phyloP scores from a whole-genome alignment of 1,140 invertebrate species.

The Asbolus verrucosus region DNA sequence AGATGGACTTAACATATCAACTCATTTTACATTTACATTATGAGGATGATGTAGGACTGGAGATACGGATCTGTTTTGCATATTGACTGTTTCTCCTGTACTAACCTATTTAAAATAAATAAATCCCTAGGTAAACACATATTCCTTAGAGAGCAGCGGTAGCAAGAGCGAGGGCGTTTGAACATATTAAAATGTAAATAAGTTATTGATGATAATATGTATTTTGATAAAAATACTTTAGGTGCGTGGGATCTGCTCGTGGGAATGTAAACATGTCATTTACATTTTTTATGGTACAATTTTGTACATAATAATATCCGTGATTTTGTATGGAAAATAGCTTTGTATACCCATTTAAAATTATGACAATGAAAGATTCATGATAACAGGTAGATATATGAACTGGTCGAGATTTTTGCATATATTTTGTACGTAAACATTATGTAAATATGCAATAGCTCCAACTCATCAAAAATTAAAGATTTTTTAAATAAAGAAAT shows the following conservation, averaged over 20 bases:
- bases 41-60: too few relatives aligned
- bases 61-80: too few relatives aligned
- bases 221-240: constrained; percentile 43
- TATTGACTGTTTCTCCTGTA: not conserved
- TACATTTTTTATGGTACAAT: constrained; percentile 14
- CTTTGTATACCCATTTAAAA: constrained; percentile 1
- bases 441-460: too few relatives aligned
- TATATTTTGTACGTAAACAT: not conserved
- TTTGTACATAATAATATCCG: constrained; percentile 12
- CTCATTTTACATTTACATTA: too few relatives aligned
- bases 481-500: too few relatives aligned
- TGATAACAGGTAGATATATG: constrained; percentile 2
- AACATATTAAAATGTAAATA: constrained; percentile 44
- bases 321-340: constrained; percentile 10
- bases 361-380: constrained; percentile 11
- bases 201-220: constrained; percentile 44
- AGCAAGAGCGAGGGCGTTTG: constrained; percentile 31
- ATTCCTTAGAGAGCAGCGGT: constrained; percentile 3
- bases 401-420: constrained; percentile 7
- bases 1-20: too few relatives aligned
- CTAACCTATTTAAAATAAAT: constrained; percentile 15
- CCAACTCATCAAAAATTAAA: too few relatives aligned
- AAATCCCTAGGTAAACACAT: constrained; percentile 27
- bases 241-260: constrained; percentile 40
- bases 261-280: constrained; percentile 41